A percentile compares a stretch with the other conserved stretches of the same genome.
phyloP scores from a whole-genome alignment of 2,113 vertebrate species.

The Labrus mixtus region DNA sequence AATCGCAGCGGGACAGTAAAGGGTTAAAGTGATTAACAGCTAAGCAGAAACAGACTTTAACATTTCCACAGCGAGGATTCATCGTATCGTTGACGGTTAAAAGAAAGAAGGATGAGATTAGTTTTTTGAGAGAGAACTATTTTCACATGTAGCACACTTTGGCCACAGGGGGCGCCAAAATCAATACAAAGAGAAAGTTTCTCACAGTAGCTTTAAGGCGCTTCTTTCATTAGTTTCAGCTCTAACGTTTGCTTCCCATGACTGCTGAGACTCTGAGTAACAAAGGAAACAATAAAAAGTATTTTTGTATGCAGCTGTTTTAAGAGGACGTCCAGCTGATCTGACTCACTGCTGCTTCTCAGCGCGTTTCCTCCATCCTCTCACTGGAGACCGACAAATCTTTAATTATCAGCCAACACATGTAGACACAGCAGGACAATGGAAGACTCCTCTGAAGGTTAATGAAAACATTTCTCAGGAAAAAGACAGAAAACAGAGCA shows the following conservation, averaged over 20 bases:
- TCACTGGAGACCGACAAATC: conserved; percentile 31
- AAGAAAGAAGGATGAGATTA: not conserved
- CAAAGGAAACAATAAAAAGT: not conserved
- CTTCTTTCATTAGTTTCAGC: not conserved
- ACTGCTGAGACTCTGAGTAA: no score
- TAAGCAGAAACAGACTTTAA: no score
- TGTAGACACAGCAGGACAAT: not conserved
- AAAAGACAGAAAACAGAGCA: not conserved
- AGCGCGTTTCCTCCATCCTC: conserved; percentile 13
- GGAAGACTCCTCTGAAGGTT: not conserved
- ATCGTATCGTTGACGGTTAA: not conserved
- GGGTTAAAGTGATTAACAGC: no score
- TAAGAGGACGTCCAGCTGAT: conserved; percentile 17
- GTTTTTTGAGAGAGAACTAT: no score
- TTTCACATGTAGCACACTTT: no score
- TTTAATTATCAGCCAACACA: conserved; percentile 5
- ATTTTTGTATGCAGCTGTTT: not conserved
- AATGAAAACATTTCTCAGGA: conserved; percentile 8
- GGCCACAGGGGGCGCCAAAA: no score
- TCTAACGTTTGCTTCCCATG: not conserved
- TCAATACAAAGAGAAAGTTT: no score
- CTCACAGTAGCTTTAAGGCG: no score
- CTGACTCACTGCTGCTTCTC: conserved; percentile 46
- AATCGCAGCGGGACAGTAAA: no score
- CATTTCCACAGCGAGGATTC: no score